phyloP scores from a whole-genome alignment of 1,140 invertebrate genomes.

The Zaprionus davidi region DNA sequence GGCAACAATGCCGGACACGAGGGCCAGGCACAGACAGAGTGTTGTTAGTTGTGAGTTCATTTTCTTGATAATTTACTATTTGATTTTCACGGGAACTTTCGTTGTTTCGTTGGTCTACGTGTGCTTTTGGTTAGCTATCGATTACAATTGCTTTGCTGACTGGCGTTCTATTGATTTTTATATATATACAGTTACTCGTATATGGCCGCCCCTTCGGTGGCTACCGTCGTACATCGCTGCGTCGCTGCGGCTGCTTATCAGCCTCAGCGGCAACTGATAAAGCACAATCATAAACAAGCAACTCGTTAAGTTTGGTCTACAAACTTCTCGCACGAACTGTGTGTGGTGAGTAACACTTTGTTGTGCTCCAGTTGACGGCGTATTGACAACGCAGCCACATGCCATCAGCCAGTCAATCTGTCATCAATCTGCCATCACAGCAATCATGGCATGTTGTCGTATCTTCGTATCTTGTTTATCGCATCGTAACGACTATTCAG shows the following conservation, averaged over 20 bases:
- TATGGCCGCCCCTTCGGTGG: slow-evolving; percentile 31
- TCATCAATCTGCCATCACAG: slow-evolving; percentile 18
- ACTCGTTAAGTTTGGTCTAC: slow-evolving; percentile 52
- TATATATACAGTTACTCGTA: slow-evolving; percentile 45
- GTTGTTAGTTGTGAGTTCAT: slow-evolving; percentile 55
- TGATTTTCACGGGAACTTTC: slow-evolving; percentile 17
- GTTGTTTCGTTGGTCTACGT: slow-evolving; percentile 41
- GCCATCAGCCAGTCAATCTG: slow-evolving; percentile 23
- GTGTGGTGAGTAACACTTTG: slow-evolving; percentile 44
- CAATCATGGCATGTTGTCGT: slow-evolving; percentile 38
- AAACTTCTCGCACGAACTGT: slow-evolving; percentile 44
- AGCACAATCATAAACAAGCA: slow-evolving; percentile 42
- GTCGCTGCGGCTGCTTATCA: slow-evolving; percentile 43
- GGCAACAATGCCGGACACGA: slow-evolving; percentile 54
- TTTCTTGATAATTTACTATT: slow-evolving; percentile 15
- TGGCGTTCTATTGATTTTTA: slow-evolving; percentile 68
- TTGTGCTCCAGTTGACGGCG: slow-evolving; percentile 39
- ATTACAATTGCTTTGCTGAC: slow-evolving; percentile 71
- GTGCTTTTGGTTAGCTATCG: slow-evolving; percentile 57
- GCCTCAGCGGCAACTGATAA: slow-evolving; percentile 40
- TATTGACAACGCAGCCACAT: slow-evolving; percentile 32
- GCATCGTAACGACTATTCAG: slow-evolving; percentile 21
- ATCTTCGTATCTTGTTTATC: slow-evolving; percentile 61
- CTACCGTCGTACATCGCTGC: slow-evolving; percentile 12
- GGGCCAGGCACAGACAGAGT: slow-evolving; percentile 49